phyloP scores from a whole-genome alignment of 2,888 invertebrate genomes.

The Orchesella flavescens region DNA sequence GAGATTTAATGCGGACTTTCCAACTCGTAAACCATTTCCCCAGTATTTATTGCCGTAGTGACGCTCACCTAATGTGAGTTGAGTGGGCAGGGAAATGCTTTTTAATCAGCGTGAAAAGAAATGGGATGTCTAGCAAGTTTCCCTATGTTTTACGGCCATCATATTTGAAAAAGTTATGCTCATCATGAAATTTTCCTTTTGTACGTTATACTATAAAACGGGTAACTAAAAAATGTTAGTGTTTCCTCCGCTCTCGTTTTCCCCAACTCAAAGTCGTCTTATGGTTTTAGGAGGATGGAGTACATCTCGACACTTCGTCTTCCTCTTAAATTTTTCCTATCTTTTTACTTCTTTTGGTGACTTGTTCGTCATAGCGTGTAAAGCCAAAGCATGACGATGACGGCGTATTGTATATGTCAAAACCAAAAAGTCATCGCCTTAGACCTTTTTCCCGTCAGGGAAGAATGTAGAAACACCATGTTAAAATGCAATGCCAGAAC shows the following conservation, averaged over 20 bases:
- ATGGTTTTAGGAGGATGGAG: not conserved
- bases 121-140: too few species aligned
- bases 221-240: not conserved
- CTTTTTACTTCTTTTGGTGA: not conserved
- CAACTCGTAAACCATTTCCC: too few species aligned
- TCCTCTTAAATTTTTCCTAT: not conserved
- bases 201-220: too few species aligned
- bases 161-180: too few species aligned
- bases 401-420: conserved; percentile 22
- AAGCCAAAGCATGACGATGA: conserved; percentile 17
- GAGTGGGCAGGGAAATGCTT: too few species aligned
- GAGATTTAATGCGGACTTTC: too few species aligned
- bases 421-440: conserved; percentile 26
- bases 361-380: conserved; percentile 18
- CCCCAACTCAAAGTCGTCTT: not conserved
- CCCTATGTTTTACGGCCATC: too few species aligned
- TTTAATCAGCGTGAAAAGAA: too few species aligned
- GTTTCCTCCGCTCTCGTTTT: not conserved
- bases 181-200: too few species aligned
- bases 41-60: too few species aligned
- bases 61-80: too few species aligned
- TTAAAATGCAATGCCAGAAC: not conserved
- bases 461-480: not conserved
- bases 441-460: not conserved
- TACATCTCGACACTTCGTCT: not conserved